phyloP scores from a whole-genome alignment of 2,113 vertebrate genomes.

The Ovis aries region DNA sequence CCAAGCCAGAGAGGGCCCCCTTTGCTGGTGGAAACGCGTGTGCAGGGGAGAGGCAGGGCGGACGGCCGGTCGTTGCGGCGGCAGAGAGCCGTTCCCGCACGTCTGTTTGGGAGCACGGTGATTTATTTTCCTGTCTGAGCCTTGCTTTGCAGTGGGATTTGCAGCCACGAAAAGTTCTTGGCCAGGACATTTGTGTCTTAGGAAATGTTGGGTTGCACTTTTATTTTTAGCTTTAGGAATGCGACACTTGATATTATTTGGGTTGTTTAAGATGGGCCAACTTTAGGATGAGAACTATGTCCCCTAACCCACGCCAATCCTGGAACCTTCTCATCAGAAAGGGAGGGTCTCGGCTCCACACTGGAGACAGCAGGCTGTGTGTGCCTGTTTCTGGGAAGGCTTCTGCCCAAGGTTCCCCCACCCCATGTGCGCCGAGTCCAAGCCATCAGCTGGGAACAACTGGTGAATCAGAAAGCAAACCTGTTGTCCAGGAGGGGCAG shows the following conservation, averaged over 20 bases:
- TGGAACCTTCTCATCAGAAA: background rate
- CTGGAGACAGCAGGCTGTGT: background rate
- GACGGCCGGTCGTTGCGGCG: fast-evolving
- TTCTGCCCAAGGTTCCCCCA: no score
- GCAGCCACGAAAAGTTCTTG: constrained; percentile 4
- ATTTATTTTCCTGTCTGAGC: background rate
- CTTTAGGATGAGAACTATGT: constrained; percentile 22
- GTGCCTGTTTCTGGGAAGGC: background rate
- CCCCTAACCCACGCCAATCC: background rate
- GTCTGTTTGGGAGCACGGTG: background rate
- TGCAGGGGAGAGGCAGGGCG: background rate
- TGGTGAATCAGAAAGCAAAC: background rate
- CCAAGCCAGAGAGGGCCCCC: background rate
- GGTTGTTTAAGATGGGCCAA: constrained; percentile 35
- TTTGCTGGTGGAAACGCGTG: background rate
- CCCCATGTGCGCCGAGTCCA: fast-evolving
- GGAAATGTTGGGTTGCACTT: constrained; percentile 36
- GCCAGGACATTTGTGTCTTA: constrained; percentile 33
- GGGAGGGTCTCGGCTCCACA: fast-evolving
- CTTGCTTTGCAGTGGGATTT: background rate
- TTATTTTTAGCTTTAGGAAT: constrained; percentile 75
- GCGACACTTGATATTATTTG: constrained; percentile 43
- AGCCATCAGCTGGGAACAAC: background rate
- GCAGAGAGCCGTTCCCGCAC: background rate
- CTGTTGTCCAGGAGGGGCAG: background rate